Base-by-base conservation (phyloP, 2,797 vertebrate genomes). In the Poecilia picta region DNA sequence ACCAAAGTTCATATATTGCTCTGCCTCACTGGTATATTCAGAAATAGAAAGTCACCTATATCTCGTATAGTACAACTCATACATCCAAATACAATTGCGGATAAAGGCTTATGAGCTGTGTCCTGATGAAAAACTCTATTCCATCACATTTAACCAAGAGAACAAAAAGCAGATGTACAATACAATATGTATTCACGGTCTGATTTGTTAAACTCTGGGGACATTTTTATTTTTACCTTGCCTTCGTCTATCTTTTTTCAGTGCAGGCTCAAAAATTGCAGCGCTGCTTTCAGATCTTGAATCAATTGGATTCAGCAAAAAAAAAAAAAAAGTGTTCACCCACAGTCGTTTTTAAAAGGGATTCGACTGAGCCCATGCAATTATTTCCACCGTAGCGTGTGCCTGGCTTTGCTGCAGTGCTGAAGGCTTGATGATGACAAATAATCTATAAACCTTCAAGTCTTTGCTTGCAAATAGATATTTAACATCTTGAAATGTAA, bases 401-500 rank as follows among this genome's bases (percentile, higher is more conserved):
- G 23, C 55, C 12, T 41, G 73, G 45, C 73, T 74, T n/a, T 57
- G n/a, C 33, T 73, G 49, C 72, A 53, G 72, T 53, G 47, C 49
- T 53, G 47, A 73, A 39, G 47, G 33, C 49, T 55, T 39, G 25
- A 74, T 28, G 73, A 74, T 74, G 51, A 74, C 49, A 74, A 74
- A 39, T 46, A 55, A 33, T 74, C 33, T n/a, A 41, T 57, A 74
- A 28, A 41, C 68, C 68, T 71, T 71, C 25, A 28, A 71, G 68
- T n/a, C 36, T 55, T n/a, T 51, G 23, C 23, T 51, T 55, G 49
- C 51, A 39, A 53, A 49, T 16, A 73, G 72, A 51, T 51, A 36
- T 49, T 33, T 39, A 53, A n/a, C 33, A 55, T 53, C 36, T 39
- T 39, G 28, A 55, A 36, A 74, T 55, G 11, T 39, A 39, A 55